A percentile compares a stretch with the other conserved stretches of the same genome.
Evolutionary conservation across 1,140 invertebrate genomes (phyloP).

Genomic region (Drosophila punjabiensis): DNA sequence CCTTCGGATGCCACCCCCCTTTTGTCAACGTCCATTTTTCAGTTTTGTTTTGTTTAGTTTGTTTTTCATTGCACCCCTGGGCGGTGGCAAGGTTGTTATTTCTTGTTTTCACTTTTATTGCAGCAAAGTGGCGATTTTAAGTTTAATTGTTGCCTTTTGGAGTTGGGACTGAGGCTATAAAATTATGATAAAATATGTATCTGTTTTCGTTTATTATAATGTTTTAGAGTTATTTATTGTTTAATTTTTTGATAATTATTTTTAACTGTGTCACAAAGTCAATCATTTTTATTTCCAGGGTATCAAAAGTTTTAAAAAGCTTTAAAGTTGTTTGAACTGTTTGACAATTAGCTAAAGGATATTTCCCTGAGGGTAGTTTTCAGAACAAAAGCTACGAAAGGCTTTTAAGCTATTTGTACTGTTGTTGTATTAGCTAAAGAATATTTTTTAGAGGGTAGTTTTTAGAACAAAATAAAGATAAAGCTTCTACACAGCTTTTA

Average conservation of each 20-base stretch:
- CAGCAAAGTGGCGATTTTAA: background rate
- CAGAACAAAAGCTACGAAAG: background rate
- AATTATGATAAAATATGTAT: background rate
- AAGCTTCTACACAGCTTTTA: background rate
- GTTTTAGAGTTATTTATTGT: background rate
- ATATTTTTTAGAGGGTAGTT: background rate
- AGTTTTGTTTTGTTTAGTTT: slow-evolving; percentile 27
- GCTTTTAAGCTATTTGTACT: background rate
- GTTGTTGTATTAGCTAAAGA: slow-evolving; percentile 7
- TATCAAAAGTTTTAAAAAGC: slow-evolving; percentile 4
- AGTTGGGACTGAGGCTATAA: background rate
- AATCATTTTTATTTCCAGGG: background rate
- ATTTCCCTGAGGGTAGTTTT: background rate
- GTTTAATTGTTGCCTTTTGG: background rate
- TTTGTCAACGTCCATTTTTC: slow-evolving; percentile 4
- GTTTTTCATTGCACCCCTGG: slow-evolving; percentile 24
- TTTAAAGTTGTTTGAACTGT: background rate
- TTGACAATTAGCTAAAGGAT: slow-evolving; percentile 1
- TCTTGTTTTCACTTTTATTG: slow-evolving; percentile 12
- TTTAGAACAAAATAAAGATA: background rate
- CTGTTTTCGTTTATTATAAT: background rate
- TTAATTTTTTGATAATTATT: background rate
- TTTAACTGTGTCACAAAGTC: background rate
- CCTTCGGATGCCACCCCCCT: background rate
- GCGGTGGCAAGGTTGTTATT: slow-evolving; percentile 5